These are phyloP conservation scores for Plebejus melissa DNA, from an alignment of 2,888 invertebrate species.

Conservation along the genomic window DNA sequence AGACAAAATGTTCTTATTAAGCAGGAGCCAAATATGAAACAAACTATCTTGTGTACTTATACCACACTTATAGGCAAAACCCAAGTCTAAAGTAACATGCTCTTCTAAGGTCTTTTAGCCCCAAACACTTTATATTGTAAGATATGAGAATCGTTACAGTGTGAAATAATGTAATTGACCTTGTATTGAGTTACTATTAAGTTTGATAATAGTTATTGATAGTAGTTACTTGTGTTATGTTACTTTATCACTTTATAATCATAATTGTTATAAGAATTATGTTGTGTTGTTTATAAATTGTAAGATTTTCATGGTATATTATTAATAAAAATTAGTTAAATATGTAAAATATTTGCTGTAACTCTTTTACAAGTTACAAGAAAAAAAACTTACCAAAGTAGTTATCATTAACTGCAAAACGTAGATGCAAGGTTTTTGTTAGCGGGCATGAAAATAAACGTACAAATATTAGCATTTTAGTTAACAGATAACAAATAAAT, in stretches of 20 bases:
- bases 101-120: background rate
- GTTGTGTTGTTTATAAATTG: background rate
- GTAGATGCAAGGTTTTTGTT: slow-evolving; percentile 65
- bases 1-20: too few species aligned
- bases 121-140: background rate
- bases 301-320: too few species aligned
- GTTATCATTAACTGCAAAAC: slow-evolving; percentile 96
- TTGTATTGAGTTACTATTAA: background rate
- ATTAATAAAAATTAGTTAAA: background rate
- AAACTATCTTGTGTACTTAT: too few species aligned
- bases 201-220: background rate
- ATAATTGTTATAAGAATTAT: background rate
- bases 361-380: slow-evolving; percentile 32
- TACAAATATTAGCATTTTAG: slow-evolving; percentile 32
- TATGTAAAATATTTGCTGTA: background rate
- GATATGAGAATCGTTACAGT: background rate
- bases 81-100: background rate
- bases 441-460: slow-evolving; percentile 72
- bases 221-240: background rate
- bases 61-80: background rate
- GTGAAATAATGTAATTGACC: background rate
- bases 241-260: background rate
- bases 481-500: slow-evolving; percentile 25
- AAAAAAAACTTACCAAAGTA: slow-evolving; percentile 95
- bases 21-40: too few species aligned